Evolutionary conservation across 2,113 vertebrate species (phyloP).

Genomic region (Origma solitaria): DNA sequence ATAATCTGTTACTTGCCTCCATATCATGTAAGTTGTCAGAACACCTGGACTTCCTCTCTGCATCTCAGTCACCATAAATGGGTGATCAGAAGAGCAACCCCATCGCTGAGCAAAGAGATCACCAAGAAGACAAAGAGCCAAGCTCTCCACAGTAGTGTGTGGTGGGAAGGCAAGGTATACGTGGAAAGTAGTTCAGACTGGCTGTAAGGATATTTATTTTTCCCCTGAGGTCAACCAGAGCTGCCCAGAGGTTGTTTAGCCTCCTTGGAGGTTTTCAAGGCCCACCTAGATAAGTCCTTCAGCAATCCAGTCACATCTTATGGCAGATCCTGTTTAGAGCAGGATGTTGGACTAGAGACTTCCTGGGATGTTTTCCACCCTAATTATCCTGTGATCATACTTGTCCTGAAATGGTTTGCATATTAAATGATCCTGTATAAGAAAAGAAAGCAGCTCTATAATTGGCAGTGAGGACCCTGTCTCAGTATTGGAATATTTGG

Average conservation of each 20-base stretch:
- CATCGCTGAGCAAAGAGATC: rapidly evolving
- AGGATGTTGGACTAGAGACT: background rate
- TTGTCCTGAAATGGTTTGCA: background rate
- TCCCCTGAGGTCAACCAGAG: background rate
- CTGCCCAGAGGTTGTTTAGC: background rate
- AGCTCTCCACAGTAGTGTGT: background rate
- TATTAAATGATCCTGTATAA: background rate
- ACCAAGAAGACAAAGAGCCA: background rate
- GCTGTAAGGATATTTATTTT: background rate
- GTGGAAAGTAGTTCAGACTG: background rate
- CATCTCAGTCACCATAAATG: background rate
- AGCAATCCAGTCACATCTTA: background rate
- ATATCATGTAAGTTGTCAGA: background rate
- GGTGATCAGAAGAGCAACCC: background rate
- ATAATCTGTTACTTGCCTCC: background rate
- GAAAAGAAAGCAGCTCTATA: background rate
- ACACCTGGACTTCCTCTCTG: background rate
- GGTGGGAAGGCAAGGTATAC: background rate
- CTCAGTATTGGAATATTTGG: background rate
- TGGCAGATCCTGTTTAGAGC: background rate
- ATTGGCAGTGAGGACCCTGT: background rate
- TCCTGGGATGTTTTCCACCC: background rate
- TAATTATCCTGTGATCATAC: background rate
- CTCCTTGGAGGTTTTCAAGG: background rate
- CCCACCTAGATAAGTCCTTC: background rate